A percentile compares a stretch with the other conserved stretches of the same genome.
These are phyloP conservation scores for Petrolisthes manimaculis DNA, from an alignment of 2,888 invertebrate genomes.

Conservation along the genomic window DNA sequence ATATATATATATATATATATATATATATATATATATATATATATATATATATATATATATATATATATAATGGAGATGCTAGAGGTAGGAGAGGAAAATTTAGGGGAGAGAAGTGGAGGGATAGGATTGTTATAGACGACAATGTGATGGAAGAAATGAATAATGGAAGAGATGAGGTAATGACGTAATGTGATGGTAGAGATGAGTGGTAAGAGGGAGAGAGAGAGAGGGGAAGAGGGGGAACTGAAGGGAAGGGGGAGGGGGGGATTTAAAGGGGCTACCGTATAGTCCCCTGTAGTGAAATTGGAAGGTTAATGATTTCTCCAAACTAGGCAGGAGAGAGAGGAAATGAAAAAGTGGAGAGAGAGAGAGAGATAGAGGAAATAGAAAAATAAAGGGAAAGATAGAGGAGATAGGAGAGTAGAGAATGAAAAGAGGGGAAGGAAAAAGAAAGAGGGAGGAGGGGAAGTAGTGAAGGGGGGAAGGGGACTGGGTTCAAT, in stretches of 20 bases:
- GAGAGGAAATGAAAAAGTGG: neutral
- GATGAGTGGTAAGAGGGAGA: neutral
- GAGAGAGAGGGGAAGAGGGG: conserved; percentile 11
- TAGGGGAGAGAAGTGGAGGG: no score
- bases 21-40: no score
- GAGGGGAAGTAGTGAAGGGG: neutral
- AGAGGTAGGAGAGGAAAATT: no score
- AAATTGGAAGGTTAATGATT: neutral
- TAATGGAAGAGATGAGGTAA: neutral
- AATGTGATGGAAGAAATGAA: neutral
- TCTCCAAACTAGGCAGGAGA: neutral
- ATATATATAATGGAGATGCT: no score
- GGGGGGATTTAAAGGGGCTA: conserved; percentile 4
- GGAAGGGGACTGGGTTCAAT: neutral
- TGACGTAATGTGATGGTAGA: neutral
- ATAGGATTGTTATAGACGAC: no score
- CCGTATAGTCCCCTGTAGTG: neutral
- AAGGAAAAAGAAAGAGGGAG: neutral
- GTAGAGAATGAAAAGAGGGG: no score
- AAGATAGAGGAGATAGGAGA: neutral
- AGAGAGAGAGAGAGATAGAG: conserved; percentile 6
- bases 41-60: no score
- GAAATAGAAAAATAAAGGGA: conserved; percentile 10
- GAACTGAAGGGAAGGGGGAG: neutral
- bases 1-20: no score